Base-by-base conservation (phyloP, 1,140 invertebrate species). In the Aricia agestis region DNA sequence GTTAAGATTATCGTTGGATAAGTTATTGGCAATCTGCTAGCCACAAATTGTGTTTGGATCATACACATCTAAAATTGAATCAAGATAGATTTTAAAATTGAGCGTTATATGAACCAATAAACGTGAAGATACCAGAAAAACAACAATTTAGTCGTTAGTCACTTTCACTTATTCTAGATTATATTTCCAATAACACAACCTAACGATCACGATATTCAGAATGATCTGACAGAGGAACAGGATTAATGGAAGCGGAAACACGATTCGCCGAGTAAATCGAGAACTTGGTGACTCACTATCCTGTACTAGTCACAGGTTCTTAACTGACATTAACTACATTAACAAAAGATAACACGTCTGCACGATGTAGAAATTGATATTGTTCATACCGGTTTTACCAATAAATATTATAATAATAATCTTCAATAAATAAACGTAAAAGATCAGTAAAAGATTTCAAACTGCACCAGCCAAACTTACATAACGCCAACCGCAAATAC, bases 161-260 rank as follows among this genome's bases (percentile, higher is more conserved):
- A 36, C 36, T 36, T 36, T 36, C 36, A 32, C 58, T 59, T 45
- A 57, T 65, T 71, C 58, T 70, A 67, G 32, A 25, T 61, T 17
- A 19, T 41, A 25, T 61, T 17, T 45, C 41, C 45, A 52, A 52
- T 13, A 10, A 11, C 10, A 52, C 45, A 52, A 52, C 10, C 45
- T 13, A 52, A 52, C 45, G 1, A 52, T 52, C 58, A 69, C 17
- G 19, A 45, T 66, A 72, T 58, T 72, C 61, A 31, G 65, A 58
- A 19, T 63, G 70, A 59, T 52, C 52, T 68, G 59, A 72, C 68
- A 75, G 78, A 76, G 19, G 78, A 72, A 76, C 69, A 72, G 57
- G 77, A 76, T 70, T 74, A 69, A 76, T 74, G 66, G 57, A 52
- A 36, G 32, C 75, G 76, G 76, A 77, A 80, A 79, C 73, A 74